Evolutionary conservation across 2,113 vertebrate genomes (phyloP), one percentile per base, ranked within the genome.

Genomic region (Albula goreensis): DNA sequence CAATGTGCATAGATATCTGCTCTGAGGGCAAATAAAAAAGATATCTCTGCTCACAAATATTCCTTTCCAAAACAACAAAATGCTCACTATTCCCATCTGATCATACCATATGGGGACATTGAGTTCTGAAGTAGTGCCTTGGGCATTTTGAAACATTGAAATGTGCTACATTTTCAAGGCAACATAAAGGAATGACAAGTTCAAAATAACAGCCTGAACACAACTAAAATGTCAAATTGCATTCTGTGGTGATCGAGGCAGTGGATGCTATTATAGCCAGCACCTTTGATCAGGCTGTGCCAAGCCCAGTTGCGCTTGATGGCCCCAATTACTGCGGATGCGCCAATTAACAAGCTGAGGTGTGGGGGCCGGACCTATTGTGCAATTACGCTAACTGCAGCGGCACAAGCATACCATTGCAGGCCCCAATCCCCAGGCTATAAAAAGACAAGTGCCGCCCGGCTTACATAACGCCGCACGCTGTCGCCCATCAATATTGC

Each of bases 401-500:
- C 2, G 19, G 49, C 79, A 22, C 48, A 8, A 81, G 49, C 31
- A 1, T 5, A 31, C 56, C 56, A n/a, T 5, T 51, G 22, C 52
- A 25, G 15, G 5, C 1, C 82, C 82, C 25, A 12, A 50, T 51
- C 70, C 22, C 8, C 50, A 5, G 31, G 41, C 60, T 84, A 84
- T 84, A 84, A 77, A 84, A 70, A 84, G 83, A 74, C 15, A 10
- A n/a, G 48, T 15, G 49, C 83, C 25, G 57, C 41, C 4, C 9
- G 5, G 17, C 60, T 84, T 84, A 74, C 63, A 15, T 77, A 83
- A 66, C 53, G 22, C 15, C 13, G 51, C 51, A 66, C 3, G 25
- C 82, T 63, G 57, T 49, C 82, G 52, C 82, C 56, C 57, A 83
- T 83, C 82, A 83, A 83, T 83, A 83, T 60, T 83, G 57, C 53